Percentiles rank a stretch among this genome's conserved stretches.
phyloP scores from a whole-genome alignment of 92 coral and sea anemone species.

The Palythoa grandis region DNA sequence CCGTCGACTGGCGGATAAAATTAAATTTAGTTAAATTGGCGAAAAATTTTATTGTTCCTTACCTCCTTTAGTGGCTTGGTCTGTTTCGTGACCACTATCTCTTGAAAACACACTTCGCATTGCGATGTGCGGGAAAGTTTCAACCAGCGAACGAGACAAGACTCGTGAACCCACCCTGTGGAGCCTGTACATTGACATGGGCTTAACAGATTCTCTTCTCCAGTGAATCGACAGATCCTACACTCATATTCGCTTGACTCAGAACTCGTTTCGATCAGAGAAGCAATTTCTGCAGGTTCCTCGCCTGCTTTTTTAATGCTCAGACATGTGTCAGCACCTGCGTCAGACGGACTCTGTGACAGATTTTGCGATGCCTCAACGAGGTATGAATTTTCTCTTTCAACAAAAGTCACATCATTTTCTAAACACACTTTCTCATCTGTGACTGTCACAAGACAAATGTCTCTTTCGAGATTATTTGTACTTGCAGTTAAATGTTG shows the following conservation, averaged over 20 bases:
- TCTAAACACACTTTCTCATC: constrained; percentile 10
- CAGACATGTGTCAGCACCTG: background rate
- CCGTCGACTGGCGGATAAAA: too few species aligned
- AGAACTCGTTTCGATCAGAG: background rate
- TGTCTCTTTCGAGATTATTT: background rate
- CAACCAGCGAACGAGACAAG: constrained; percentile 93
- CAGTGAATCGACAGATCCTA: constrained; percentile 82
- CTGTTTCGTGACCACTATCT: constrained; percentile 73
- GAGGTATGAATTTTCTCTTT: background rate
- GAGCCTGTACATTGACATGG: constrained; percentile 96
- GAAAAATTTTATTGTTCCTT: constrained; percentile 10
- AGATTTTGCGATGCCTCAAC: constrained; percentile 8
- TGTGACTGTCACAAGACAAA: background rate
- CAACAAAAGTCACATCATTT: constrained; percentile 24
- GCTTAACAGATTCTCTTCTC: constrained; percentile 79
- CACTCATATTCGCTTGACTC: constrained; percentile 67
- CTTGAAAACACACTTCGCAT: constrained; percentile 89
- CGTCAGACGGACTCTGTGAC: constrained; percentile 9
- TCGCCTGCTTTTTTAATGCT: background rate
- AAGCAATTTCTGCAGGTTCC: background rate
- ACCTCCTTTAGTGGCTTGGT: constrained; percentile 92
- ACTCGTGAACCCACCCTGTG: constrained; percentile 92
- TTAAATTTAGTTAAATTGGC: background rate
- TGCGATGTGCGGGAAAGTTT: constrained; percentile 79
- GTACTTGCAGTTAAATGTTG: background rate